A percentile compares a stretch with the other conserved stretches of the same genome.
Evolutionary conservation across 1,140 invertebrate species (phyloP).

Genomic region (Neotoxoptera formosana): DNA sequence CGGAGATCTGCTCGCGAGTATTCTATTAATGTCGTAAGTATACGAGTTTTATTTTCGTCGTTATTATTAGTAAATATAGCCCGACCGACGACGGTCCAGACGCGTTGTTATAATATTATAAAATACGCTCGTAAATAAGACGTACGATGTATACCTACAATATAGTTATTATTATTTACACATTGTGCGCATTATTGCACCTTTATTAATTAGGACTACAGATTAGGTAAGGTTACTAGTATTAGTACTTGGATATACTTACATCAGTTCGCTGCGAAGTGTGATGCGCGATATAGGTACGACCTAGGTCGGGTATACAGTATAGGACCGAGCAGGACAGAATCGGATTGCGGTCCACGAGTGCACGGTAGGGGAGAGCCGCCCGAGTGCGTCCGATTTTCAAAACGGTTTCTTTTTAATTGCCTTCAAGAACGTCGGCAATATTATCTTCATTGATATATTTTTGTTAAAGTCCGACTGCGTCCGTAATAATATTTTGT

Average conservation of each 20-base stretch:
- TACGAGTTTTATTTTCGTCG: neutral
- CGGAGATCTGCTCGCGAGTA: neutral
- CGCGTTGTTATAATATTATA: neutral
- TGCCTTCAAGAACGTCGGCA: too few relatives aligned
- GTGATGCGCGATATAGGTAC: neutral
- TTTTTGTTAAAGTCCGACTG: too few relatives aligned
- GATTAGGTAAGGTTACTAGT: neutral
- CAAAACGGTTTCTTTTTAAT: neutral
- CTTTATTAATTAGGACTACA: neutral
- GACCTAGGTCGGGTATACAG: neutral
- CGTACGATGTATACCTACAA: too few relatives aligned
- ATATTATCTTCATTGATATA: too few relatives aligned
- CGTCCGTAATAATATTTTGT: too few relatives aligned
- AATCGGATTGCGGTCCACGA: neutral
- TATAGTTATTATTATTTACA: neutral
- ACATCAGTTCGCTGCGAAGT: neutral
- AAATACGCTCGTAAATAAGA: neutral
- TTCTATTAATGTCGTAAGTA: constrained; percentile 28
- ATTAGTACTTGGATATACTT: too few relatives aligned
- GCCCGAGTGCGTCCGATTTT: neutral
- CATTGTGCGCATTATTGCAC: neutral
- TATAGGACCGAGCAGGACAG: neutral
- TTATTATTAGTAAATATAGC: neutral
- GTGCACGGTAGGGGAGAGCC: too few relatives aligned
- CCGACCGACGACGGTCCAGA: neutral